Conservation (phyloP, 1,140 invertebrate genomes). For the Diorhabda carinulata region DNA sequence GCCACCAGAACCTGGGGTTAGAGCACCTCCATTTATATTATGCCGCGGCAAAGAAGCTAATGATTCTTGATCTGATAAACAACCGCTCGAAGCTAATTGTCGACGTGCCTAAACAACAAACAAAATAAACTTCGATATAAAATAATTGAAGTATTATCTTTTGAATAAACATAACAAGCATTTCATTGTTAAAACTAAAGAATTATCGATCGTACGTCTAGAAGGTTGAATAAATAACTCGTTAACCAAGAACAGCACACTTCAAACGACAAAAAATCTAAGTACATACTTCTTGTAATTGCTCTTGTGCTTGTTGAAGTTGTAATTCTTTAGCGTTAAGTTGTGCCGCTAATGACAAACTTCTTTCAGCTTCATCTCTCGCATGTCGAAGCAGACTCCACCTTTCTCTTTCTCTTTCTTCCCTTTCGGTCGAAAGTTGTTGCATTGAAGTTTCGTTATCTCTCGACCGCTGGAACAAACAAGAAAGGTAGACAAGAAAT, state of each 20-base stretch:
- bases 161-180: too few species aligned
- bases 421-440: conserved; percentile 69
- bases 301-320: conserved; percentile 76
- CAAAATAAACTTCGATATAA: not conserved
- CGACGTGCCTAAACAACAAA: conserved; percentile 56
- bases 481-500: conserved; percentile 16
- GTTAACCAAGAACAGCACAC: not conserved
- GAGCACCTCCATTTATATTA: conserved; percentile 59
- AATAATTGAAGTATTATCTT: not conserved
- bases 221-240: too few species aligned
- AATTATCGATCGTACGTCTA: too few species aligned
- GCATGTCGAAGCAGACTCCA: conserved; percentile 84
- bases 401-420: conserved; percentile 81
- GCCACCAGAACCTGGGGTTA: conserved; percentile 60
- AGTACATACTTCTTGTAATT: conserved; percentile 67
- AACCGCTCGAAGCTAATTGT: conserved; percentile 66
- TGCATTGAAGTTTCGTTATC: conserved; percentile 70
- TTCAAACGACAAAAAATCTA: not conserved
- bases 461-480: conserved; percentile 62
- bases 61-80: conserved; percentile 69
- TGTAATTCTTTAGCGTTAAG: conserved; percentile 81
- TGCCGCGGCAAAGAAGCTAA: conserved; percentile 59
- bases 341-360: conserved; percentile 78
- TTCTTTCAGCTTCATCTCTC: conserved; percentile 82
- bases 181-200: too few species aligned